These are phyloP conservation scores for Odontothrips loti DNA, from an alignment of 2,888 invertebrate species.

Conservation along the genomic window DNA sequence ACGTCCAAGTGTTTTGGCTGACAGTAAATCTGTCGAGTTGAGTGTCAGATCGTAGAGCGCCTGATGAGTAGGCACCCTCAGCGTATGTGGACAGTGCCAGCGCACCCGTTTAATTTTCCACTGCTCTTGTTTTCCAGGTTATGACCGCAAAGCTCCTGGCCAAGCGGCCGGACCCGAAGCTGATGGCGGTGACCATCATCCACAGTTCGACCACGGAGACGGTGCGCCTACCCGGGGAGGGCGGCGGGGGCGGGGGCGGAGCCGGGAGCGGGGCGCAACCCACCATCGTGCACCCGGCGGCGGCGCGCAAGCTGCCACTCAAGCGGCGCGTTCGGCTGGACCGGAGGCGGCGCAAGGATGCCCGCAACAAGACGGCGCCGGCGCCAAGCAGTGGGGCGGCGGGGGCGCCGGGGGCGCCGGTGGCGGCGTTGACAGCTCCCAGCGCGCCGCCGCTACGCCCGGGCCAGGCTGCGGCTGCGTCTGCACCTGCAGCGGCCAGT, in stretches of 20 bases:
- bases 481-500: background rate
- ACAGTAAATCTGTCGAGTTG: too few species aligned
- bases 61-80: too few species aligned
- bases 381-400: slow-evolving; percentile 31
- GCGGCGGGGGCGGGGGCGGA: slow-evolving; percentile 51
- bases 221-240: slow-evolving; percentile 71
- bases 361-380: slow-evolving; percentile 30
- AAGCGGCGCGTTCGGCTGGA: slow-evolving; percentile 69
- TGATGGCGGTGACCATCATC: slow-evolving; percentile 82
- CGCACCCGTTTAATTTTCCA: background rate
- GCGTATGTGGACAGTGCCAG: too few species aligned
- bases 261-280: slow-evolving; percentile 53
- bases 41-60: too few species aligned
- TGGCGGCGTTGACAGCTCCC: slow-evolving; percentile 33
- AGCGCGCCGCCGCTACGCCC: slow-evolving; percentile 16
- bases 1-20: too few species aligned
- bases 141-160: slow-evolving; percentile 75
- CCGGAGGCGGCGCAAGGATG: slow-evolving; percentile 34
- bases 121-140: slow-evolving; percentile 57
- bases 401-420: slow-evolving; percentile 34
- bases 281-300: slow-evolving; percentile 71
- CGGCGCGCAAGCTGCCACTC: slow-evolving; percentile 78
- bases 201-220: slow-evolving; percentile 88
- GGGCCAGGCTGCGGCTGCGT: background rate
- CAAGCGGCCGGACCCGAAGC: slow-evolving; percentile 72